phyloP scores from a whole-genome alignment of 2,113 vertebrate species.

The Heterocephalus glaber region DNA sequence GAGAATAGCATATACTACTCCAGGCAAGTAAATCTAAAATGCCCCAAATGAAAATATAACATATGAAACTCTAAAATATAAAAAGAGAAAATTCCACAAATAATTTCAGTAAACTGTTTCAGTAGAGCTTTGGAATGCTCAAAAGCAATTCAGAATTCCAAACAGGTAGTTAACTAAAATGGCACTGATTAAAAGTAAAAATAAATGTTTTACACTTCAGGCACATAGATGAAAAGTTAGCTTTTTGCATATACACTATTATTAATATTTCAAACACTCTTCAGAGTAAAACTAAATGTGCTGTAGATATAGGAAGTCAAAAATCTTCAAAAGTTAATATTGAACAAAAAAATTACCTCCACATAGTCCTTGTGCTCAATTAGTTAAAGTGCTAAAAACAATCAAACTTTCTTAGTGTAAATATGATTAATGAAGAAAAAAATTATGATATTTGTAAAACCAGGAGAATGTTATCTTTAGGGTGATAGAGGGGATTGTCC shows the following conservation, averaged over 20 bases:
- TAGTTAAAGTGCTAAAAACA: background rate
- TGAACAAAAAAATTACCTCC: background rate
- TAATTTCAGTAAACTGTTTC: background rate
- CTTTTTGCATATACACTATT: background rate
- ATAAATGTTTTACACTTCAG: background rate
- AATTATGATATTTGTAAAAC: background rate
- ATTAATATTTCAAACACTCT: background rate
- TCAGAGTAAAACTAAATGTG: background rate
- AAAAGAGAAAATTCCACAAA: background rate
- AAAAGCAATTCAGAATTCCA: background rate
- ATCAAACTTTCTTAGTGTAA: background rate
- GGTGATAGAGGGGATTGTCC: fast-evolving
- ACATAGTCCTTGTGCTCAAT: background rate
- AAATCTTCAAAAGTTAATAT: background rate
- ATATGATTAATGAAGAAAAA: background rate
- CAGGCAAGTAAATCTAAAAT: background rate
- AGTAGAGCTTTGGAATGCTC: background rate
- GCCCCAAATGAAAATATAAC: background rate
- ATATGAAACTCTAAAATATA: background rate
- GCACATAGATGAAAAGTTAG: background rate
- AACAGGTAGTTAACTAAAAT: background rate
- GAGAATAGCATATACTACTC: background rate
- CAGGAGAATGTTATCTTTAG: background rate
- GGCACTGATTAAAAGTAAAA: background rate
- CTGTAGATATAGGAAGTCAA: too few relatives aligned